Conservation (phyloP, 2,113 vertebrate species). For the Calypte anna region DNA sequence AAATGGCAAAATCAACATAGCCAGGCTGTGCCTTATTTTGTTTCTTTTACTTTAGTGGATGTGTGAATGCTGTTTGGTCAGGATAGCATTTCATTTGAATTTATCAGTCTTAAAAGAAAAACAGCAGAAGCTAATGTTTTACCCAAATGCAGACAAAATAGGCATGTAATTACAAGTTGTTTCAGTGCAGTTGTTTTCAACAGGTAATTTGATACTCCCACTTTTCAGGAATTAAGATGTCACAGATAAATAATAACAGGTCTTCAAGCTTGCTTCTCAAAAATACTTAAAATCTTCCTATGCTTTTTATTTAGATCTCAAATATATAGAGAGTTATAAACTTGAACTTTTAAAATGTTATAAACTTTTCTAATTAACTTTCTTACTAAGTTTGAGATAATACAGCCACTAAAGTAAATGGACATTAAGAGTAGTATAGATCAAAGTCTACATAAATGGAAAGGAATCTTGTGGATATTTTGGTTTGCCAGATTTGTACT, state of each 20-base stretch:
- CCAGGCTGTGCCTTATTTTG: background rate
- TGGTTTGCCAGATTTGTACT: background rate
- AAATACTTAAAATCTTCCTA: constrained; percentile 47
- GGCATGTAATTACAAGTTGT: constrained; percentile 72
- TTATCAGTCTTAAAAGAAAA: constrained; percentile 59
- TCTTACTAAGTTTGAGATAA: background rate
- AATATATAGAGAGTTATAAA: constrained; percentile 22
- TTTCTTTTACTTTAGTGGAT: constrained; percentile 36
- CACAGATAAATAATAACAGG: constrained; percentile 70
- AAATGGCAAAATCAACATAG: constrained; percentile 11
- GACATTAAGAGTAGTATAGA: constrained; percentile 5
- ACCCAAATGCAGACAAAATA: constrained; percentile 58
- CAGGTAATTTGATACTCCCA: constrained; percentile 68
- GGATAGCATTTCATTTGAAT: constrained; percentile 24
- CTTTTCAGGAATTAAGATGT: constrained; percentile 75
- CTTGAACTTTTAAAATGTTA: constrained; percentile 45
- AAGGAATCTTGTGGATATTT: background rate
- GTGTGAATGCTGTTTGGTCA: constrained; percentile 20
- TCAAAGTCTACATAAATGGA: background rate
- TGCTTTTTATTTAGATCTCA: constrained; percentile 41
- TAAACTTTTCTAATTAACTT: background rate
- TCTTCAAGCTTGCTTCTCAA: constrained; percentile 60
- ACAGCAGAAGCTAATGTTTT: constrained; percentile 59
- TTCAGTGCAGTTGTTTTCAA: constrained; percentile 68
- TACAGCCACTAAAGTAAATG: constrained; percentile 1